Evolutionary conservation across 2,888 invertebrate species (phyloP).

Genomic region (Meta bourneti): DNA sequence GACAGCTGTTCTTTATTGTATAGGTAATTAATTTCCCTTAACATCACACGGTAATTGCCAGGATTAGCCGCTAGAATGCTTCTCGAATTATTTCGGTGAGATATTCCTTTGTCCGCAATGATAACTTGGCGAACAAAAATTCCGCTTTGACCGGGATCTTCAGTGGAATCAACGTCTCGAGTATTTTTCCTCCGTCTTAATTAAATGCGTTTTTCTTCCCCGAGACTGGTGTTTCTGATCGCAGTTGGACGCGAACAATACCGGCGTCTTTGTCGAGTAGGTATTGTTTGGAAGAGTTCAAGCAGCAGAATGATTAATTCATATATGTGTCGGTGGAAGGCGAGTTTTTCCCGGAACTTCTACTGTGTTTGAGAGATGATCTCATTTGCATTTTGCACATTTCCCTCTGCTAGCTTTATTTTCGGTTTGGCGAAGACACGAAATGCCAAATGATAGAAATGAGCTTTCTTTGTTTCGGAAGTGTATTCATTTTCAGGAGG

Average conservation of each 20-base stretch:
- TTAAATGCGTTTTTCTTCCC: constrained; percentile 51
- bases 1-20: constrained; percentile 63
- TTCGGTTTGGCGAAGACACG: neutral
- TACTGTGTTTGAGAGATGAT: constrained; percentile 26
- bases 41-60: constrained; percentile 58
- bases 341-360: constrained; percentile 8
- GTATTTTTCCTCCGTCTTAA: constrained; percentile 46
- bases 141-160: constrained; percentile 9
- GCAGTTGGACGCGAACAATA: constrained; percentile 15
- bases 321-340: constrained; percentile 16
- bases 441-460: too few species aligned
- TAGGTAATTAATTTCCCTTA: constrained; percentile 56
- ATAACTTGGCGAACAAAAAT: constrained; percentile 64
- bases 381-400: constrained; percentile 47
- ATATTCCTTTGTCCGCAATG: constrained; percentile 38
- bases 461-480: too few species aligned
- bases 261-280: constrained; percentile 21
- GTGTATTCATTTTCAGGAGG: too few species aligned
- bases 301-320: constrained; percentile 48
- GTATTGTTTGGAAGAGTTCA: constrained; percentile 48
- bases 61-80: constrained; percentile 52
- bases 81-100: constrained; percentile 28
- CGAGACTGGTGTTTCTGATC: constrained; percentile 31
- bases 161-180: constrained; percentile 4
- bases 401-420: constrained; percentile 9